These are phyloP conservation scores for Acrobasis suavella DNA, from an alignment of 2,888 invertebrate genomes.

Conservation along the genomic window DNA sequence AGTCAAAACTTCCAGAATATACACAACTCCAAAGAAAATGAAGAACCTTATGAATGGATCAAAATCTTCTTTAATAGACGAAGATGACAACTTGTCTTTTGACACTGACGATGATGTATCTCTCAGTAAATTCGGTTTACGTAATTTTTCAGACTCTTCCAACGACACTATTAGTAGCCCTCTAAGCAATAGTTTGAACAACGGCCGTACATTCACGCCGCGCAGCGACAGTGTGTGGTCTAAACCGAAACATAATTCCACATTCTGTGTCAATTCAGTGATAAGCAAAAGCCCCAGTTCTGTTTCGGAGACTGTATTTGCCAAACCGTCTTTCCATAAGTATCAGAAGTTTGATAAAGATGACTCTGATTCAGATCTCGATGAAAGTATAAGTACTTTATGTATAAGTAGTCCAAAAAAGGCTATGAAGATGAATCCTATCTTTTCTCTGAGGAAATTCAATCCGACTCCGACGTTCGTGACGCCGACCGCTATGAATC, in stretches of 20 bases:
- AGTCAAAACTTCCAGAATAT: conserved; percentile 38
- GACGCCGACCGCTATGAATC: conserved; percentile 57
- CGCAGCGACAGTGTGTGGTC: conserved; percentile 62
- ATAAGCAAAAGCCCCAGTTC: conserved; percentile 59
- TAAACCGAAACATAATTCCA: conserved; percentile 68
- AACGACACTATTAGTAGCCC: conserved; percentile 57
- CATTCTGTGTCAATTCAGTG: conserved; percentile 66
- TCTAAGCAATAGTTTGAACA: conserved; percentile 54
- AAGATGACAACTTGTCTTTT: conserved; percentile 56
- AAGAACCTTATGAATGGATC: conserved; percentile 54
- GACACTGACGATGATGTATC: conserved; percentile 77
- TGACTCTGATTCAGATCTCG: conserved; percentile 76
- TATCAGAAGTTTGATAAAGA: conserved; percentile 68
- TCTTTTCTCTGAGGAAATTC: conserved; percentile 79
- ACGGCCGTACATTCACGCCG: conserved; percentile 66
- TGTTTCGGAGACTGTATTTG: conserved; percentile 61
- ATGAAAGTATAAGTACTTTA: conserved; percentile 79
- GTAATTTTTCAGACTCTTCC: conserved; percentile 68
- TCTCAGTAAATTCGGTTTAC: conserved; percentile 69
- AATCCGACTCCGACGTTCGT: conserved; percentile 77
- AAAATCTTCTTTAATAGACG: conserved; percentile 47
- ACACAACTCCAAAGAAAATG: conserved; percentile 52
- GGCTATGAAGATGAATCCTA: conserved; percentile 60
- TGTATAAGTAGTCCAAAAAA: conserved; percentile 74
- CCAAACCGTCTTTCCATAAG: conserved; percentile 69